Evolutionary conservation across 2,797 vertebrate species (phyloP).

Genomic region (Alauda arvensis): DNA sequence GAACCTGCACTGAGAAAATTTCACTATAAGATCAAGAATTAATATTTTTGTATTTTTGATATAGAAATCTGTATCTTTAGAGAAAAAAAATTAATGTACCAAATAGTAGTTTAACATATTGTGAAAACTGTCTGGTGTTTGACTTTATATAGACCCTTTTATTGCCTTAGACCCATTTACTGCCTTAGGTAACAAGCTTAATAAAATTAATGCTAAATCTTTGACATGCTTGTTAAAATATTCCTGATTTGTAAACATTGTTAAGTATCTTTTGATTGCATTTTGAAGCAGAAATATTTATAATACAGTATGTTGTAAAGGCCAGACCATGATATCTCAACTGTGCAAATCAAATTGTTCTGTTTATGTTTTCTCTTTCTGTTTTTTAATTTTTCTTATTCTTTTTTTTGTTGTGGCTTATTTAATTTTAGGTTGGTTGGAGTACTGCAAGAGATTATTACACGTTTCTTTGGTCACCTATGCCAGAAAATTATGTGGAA

Average conservation of each 20-base stretch:
- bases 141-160: constrained; percentile 49
- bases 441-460: constrained; percentile 98
- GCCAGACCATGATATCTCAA: neutral
- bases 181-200: constrained; percentile 53
- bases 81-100: neutral
- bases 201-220: constrained; percentile 56
- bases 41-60: neutral
- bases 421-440: constrained; percentile 90
- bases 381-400: neutral
- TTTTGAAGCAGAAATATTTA: constrained; percentile 11
- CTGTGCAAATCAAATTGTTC: neutral
- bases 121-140: constrained; percentile 38
- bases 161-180: constrained; percentile 42
- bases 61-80: neutral
- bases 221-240: constrained; percentile 61
- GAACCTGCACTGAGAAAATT: neutral
- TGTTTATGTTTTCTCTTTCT: neutral
- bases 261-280: constrained; percentile 57
- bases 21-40: neutral
- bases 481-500: constrained; percentile 89
- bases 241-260: constrained; percentile 53
- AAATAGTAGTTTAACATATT: constrained; percentile 24
- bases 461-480: constrained; percentile 97
- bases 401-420: neutral
- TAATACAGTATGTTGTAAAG: constrained; percentile 1